A percentile compares a stretch with the other conserved stretches of the same genome.
phyloP scores from a whole-genome alignment of 2,888 invertebrate species.

The Meiosimyza decipiens region DNA sequence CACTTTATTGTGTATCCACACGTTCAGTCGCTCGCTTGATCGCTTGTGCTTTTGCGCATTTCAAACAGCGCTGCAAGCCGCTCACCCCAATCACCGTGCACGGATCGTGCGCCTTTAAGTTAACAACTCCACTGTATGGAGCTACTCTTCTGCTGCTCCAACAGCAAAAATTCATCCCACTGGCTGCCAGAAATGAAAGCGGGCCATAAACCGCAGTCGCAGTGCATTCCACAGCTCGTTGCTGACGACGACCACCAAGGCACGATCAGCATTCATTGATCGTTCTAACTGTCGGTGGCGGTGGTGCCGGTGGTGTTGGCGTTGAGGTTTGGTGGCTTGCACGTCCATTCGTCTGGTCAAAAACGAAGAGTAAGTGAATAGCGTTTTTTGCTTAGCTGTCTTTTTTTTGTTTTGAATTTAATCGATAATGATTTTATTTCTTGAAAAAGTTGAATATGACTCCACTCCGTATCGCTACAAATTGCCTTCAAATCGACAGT shows the following conservation, averaged over 20 bases:
- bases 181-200: conserved; percentile 2
- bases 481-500: too few relatives aligned
- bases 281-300: not conserved
- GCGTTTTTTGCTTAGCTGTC: not conserved
- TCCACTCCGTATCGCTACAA: too few relatives aligned
- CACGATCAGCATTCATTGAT: conserved; percentile 20
- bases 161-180: not conserved
- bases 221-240: conserved; percentile 5
- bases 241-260: conserved; percentile 11
- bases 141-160: not conserved
- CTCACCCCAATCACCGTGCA: not conserved
- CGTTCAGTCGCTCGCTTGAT: not conserved
- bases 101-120: not conserved
- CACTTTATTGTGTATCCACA: not conserved
- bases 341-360: too few relatives aligned
- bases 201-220: conserved; percentile 15
- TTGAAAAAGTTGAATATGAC: not conserved
- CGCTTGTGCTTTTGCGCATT: conserved; percentile 24
- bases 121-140: not conserved
- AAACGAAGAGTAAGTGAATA: not conserved
- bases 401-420: not conserved
- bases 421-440: not conserved
- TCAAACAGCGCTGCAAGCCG: not conserved
- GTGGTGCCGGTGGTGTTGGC: too few relatives aligned
- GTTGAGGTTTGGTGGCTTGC: too few relatives aligned